Evolutionary conservation across 2,888 invertebrate species (phyloP).

Genomic region (Drosophila multiciliata): DNA sequence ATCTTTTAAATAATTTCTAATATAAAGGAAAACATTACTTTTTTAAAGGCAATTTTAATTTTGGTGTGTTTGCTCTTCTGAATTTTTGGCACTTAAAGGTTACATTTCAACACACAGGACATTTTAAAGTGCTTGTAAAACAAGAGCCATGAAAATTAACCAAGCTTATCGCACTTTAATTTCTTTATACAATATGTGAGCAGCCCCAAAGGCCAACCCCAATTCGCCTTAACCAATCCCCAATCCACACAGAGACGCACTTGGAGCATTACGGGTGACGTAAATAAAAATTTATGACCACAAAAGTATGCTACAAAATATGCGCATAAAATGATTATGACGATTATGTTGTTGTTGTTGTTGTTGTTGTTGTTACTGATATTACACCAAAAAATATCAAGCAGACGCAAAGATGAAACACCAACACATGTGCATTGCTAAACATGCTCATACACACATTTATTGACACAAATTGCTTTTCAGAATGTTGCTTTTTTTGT

Average conservation of each 20-base stretch:
- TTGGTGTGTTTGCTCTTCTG: not conserved
- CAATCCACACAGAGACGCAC: conserved; percentile 32
- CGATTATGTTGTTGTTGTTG: conserved; percentile 65
- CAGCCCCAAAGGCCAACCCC: not conserved
- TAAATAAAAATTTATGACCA: conserved; percentile 77
- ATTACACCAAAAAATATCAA: conserved; percentile 41
- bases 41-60: not conserved
- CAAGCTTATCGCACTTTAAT: conserved; percentile 76
- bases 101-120: conserved; percentile 1
- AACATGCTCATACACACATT: conserved; percentile 57
- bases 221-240: not conserved
- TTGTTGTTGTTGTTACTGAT: conserved; percentile 30
- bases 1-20: not conserved
- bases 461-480: conserved; percentile 82
- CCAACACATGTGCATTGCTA: conserved; percentile 48
- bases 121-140: conserved; percentile 58
- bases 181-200: conserved; percentile 42
- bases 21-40: not conserved
- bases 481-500: conserved; percentile 36
- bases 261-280: conserved; percentile 54
- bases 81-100: not conserved
- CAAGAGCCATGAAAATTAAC: conserved; percentile 60
- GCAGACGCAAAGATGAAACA: conserved; percentile 43
- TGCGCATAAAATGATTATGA: conserved; percentile 80
- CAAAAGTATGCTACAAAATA: conserved; percentile 74